A percentile compares a stretch with the other conserved stretches of the same genome.
Conservation (phyloP, 2,113 vertebrate genomes). For the Oryzias javanicus region DNA sequence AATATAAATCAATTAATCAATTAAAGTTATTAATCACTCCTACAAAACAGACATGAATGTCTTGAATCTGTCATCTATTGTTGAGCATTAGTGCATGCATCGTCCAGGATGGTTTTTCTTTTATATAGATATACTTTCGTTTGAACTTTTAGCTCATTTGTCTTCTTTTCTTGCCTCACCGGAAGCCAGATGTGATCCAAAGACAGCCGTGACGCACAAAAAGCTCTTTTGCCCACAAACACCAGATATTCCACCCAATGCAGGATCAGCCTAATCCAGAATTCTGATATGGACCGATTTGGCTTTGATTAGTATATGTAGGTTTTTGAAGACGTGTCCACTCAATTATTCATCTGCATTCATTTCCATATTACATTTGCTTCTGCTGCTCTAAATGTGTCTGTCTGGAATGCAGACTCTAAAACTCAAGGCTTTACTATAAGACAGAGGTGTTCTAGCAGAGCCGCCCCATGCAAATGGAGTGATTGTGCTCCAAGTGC, state of each 20-base stretch:
- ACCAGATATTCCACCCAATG: too few relatives aligned
- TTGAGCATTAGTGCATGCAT: too few relatives aligned
- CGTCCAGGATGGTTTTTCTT: too few relatives aligned
- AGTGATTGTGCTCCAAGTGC: background rate
- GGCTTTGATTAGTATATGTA: slow-evolving; percentile 6
- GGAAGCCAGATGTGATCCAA: background rate
- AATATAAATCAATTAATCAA: too few relatives aligned
- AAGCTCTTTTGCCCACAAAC: too few relatives aligned
- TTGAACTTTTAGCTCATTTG: too few relatives aligned
- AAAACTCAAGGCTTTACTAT: background rate
- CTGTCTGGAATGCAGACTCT: background rate
- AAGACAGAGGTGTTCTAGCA: background rate
- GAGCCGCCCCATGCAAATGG: background rate
- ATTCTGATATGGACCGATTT: slow-evolving; percentile 1
- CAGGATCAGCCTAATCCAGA: background rate
- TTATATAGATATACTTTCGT: too few relatives aligned
- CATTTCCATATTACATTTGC: background rate
- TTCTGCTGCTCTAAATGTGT: background rate
- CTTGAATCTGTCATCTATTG: too few relatives aligned
- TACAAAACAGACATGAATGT: too few relatives aligned
- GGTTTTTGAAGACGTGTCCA: background rate
- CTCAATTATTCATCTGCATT: background rate
- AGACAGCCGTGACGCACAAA: background rate
- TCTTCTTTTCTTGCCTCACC: too few relatives aligned
- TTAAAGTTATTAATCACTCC: too few relatives aligned